These are phyloP conservation scores for Sylvilagus floridanus DNA, from an alignment of 2,797 vertebrate genomes.

Conservation along the genomic window DNA sequence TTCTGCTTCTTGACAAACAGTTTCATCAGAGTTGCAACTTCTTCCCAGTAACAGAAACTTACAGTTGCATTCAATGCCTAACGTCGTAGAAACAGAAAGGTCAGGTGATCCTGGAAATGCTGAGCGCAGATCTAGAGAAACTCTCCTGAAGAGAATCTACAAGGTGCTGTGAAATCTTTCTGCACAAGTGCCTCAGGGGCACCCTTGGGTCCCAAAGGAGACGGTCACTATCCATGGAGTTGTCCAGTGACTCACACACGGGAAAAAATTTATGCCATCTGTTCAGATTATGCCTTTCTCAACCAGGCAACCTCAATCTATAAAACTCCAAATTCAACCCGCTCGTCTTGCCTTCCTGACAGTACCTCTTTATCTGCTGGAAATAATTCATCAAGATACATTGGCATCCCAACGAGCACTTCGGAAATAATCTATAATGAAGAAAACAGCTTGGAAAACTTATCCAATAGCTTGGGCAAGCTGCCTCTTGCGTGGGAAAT, in stretches of 20 bases:
- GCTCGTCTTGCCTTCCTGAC: constrained; percentile 88
- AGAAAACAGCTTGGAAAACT: constrained; percentile 91
- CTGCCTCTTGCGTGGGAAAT: constrained; percentile 98
- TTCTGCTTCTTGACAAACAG: constrained; percentile 59
- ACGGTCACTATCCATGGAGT: constrained; percentile 95
- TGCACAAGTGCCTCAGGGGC: constrained; percentile 87
- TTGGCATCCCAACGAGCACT: constrained; percentile 85
- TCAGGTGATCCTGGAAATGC: constrained; percentile 89
- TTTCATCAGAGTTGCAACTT: constrained; percentile 14
- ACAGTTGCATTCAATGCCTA: constrained; percentile 93
- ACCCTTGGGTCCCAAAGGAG: constrained; percentile 90
- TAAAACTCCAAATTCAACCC: constrained; percentile 89
- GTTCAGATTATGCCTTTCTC: constrained; percentile 98
- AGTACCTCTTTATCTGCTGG: constrained; percentile 86
- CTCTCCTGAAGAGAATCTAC: constrained; percentile 84
- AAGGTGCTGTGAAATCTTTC: constrained; percentile 86
- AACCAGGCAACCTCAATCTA: constrained; percentile 95
- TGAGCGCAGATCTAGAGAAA: constrained; percentile 87
- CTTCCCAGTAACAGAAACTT: constrained; percentile 47
- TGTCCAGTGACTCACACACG: constrained; percentile 97
- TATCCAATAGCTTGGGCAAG: constrained; percentile 89
- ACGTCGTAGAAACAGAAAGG: constrained; percentile 93
- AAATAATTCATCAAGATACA: constrained; percentile 87
- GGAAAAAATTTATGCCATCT: constrained; percentile 99
- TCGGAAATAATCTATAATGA: constrained; percentile 89